These are phyloP conservation scores for Malachius bipustulatus DNA, from an alignment of 2,888 invertebrate species.

Conservation along the genomic window DNA sequence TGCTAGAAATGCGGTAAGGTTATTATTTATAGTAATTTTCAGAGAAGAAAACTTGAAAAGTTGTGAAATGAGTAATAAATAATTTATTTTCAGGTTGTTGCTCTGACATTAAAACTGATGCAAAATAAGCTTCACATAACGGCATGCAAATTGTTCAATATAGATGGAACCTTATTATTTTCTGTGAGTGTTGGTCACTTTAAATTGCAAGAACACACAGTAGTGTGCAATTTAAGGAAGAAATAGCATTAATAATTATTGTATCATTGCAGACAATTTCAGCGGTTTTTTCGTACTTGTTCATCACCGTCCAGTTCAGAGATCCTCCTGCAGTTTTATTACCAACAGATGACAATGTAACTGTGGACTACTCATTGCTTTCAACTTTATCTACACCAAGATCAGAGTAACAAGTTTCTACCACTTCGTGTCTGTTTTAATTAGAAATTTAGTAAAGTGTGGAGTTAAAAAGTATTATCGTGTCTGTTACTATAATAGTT, in stretches of 20 bases:
- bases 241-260: neutral
- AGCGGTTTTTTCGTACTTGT: conserved; percentile 1
- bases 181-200: conserved; percentile 8
- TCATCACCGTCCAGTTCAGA: neutral
- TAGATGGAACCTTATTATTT: conserved; percentile 11
- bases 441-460: too few species aligned
- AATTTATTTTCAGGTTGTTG: conserved; percentile 9
- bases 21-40: too few species aligned
- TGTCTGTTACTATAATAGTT: too few species aligned
- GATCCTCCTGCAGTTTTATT: too few species aligned
- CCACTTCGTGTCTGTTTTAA: too few species aligned
- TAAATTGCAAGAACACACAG: neutral
- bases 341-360: too few species aligned
- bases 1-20: conserved; percentile 9
- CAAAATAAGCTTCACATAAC: conserved; percentile 10
- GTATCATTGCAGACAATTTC: neutral
- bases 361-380: too few species aligned
- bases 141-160: conserved; percentile 11
- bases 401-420: too few species aligned
- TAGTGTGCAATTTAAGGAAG: neutral
- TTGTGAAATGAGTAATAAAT: neutral
- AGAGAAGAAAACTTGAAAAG: neutral
- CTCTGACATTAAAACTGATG: conserved; percentile 10
- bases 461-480: too few species aligned
- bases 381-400: too few species aligned